A percentile compares a stretch with the other conserved stretches of the same genome.
Evolutionary conservation across 2,113 vertebrate species (phyloP).

Genomic region (Pseudopipra pipra): DNA sequence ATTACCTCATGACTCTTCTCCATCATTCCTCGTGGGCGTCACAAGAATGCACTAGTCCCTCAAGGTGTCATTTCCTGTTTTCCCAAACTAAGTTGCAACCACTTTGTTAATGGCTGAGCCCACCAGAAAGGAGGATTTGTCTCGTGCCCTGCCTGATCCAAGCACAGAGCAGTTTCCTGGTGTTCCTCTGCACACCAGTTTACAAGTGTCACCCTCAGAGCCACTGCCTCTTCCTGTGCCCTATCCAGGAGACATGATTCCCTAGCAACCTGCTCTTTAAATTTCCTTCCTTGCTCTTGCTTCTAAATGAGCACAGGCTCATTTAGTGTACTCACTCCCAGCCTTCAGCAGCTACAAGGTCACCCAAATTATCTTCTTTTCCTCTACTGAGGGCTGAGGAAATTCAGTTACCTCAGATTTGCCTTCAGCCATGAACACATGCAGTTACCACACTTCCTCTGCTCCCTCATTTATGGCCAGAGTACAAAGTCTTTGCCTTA

Average conservation of each 20-base stretch:
- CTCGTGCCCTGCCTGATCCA: background rate
- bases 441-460: background rate
- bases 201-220: background rate
- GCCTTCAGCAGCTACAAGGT: background rate
- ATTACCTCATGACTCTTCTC: background rate
- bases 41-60: background rate
- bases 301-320: background rate
- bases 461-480: background rate
- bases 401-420: background rate
- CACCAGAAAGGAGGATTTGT: background rate
- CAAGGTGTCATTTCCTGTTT: background rate
- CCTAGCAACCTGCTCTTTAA: background rate
- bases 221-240: rapidly evolving
- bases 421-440: background rate
- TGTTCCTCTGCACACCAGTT: background rate
- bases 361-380: background rate
- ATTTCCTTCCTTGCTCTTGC: background rate
- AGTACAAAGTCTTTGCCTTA: background rate
- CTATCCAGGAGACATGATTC: rapidly evolving
- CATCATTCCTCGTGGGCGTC: background rate
- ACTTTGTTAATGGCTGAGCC: background rate
- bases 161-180: background rate
- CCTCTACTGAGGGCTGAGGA: background rate
- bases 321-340: background rate
- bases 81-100: background rate